Evolutionary conservation across 2,888 invertebrate genomes (phyloP).

Genomic region (Nasonovia ribisnigri): DNA sequence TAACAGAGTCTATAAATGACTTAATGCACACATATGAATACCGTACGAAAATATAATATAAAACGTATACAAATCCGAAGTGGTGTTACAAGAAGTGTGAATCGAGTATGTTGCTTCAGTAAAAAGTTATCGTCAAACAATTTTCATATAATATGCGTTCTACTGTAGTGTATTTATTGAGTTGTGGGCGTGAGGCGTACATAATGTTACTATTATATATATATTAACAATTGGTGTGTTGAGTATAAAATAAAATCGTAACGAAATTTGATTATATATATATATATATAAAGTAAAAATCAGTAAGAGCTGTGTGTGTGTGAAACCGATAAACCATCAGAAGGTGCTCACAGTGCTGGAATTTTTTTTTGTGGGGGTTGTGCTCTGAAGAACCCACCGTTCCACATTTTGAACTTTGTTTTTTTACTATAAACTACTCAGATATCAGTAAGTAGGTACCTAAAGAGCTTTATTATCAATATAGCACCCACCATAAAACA

Average conservation of each 20-base stretch:
- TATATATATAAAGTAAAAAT: background rate
- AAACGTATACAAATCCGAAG: background rate
- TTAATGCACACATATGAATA: background rate
- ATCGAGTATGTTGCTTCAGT: background rate
- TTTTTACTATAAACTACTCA: no score
- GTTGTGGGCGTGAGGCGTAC: background rate
- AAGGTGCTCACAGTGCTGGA: no score
- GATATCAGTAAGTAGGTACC: no score
- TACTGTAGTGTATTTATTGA: background rate
- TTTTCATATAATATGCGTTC: background rate
- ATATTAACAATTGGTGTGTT: background rate
- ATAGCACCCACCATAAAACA: no score
- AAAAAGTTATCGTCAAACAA: background rate
- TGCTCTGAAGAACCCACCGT: no score
- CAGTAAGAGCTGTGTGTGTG: background rate
- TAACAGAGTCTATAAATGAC: background rate
- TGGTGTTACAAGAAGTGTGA: background rate
- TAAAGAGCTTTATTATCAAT: no score
- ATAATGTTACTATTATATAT: background rate
- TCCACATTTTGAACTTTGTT: no score
- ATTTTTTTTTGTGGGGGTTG: no score
- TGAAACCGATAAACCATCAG: background rate
- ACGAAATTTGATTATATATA: background rate
- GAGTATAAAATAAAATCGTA: background rate
- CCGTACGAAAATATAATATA: background rate